Evolutionary conservation across 35 echinoderm and acorn worm species (phyloP), one percentile per base, ranked within the genome.

Genomic region (Nesometra sesokonis): DNA sequence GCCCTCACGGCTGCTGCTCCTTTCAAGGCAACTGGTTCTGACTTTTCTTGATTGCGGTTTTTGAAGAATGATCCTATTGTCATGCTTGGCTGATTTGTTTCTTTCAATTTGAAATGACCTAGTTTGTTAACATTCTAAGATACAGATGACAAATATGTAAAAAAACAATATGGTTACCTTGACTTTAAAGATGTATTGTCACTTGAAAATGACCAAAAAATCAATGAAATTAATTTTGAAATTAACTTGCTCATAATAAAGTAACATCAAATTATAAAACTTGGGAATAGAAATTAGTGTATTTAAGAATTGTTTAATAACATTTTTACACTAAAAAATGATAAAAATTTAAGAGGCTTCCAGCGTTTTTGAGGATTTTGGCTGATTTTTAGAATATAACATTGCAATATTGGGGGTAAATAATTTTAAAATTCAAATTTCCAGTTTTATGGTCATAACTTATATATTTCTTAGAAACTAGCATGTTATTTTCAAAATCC

Each of bases 1-100:
- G 94, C 94, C 31, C 94, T 84, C 30, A 97, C 91, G 37, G 94
- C 94, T 83, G 94, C 94, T 40, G 94, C 94, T 38, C 90, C 94
- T 84, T 85, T 93, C 17, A 93, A 80, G 0, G 88, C 84, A 0
- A 30, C 35, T 34, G 92, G 77, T 13, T 93, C 92, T 80, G 79
- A 57, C 46, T 89, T 93, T 0, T 9, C 39, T 76, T 82, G 34
- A 21, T 86, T 76, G 83, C 88, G 86, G 4, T 85, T 67, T 57
- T 93, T 88, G 67, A 93, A 93, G 36, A 90, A 87, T 57, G 77
- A 82, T 38, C 92, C 92, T 15, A 85, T 29, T 5, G 35, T 34
- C 0, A 93, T 46, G 30, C 37, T 77, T 29, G 35, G 8, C 8
- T 83, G 35, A 11, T 30, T 37, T 38, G 39, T 40, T 30, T 92